Evolutionary conservation across 1,140 invertebrate genomes (phyloP).

Genomic region (Luehdorfia chinensis): DNA sequence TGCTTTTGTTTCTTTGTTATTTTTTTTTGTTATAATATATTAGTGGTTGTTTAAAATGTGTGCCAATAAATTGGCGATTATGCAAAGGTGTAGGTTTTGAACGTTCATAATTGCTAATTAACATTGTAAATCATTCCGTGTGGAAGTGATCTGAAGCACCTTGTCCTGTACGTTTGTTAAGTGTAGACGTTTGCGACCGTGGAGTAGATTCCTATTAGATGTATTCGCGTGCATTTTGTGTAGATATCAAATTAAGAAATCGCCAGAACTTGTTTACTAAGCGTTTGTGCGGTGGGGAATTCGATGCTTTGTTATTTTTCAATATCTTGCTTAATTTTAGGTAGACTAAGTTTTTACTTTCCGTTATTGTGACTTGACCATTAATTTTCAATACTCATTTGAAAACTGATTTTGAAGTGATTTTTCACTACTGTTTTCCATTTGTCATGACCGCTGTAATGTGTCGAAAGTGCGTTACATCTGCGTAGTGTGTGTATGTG

Average conservation of each 20-base stretch:
- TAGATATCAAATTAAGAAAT: not conserved
- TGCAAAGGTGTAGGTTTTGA: constrained; percentile 3
- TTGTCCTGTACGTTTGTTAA: not conserved
- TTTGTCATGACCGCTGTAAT: no score
- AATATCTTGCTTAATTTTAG: no score
- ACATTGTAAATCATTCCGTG: constrained; percentile 4
- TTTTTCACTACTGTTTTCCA: no score
- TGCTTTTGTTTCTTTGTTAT: constrained; percentile 14
- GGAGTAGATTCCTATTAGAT: constrained; percentile 12
- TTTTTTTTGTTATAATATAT: not conserved
- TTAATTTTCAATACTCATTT: no score
- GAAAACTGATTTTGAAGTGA: no score
- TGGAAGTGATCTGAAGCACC: constrained; percentile 1
- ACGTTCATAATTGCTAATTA: not conserved
- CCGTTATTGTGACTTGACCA: no score
- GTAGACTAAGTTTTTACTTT: no score
- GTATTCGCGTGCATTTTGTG: constrained; percentile 9
- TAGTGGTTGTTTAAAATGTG: constrained; percentile 1
- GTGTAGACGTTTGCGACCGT: not conserved
- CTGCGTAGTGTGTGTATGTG: no score
- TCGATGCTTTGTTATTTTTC: no score
- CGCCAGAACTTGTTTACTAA: not conserved
- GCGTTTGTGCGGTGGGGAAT: no score
- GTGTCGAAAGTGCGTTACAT: no score
- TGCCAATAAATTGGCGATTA: constrained; percentile 2